Conservation (phyloP, 2,888 invertebrate species). For the Eupithecia inturbata region DNA sequence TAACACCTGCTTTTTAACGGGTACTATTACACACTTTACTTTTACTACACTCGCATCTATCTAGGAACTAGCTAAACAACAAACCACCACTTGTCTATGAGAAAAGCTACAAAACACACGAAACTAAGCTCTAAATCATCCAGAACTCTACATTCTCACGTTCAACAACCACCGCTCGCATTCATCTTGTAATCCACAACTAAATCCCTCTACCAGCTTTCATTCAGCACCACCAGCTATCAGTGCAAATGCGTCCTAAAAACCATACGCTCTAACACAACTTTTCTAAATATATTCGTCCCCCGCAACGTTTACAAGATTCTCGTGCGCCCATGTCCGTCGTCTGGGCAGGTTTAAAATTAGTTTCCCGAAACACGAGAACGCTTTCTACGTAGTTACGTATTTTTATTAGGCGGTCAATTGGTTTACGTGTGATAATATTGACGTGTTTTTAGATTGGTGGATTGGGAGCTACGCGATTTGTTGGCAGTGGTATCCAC, state of each 20-base stretch:
- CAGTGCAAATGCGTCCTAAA: constrained; percentile 41
- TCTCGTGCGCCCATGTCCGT: constrained; percentile 29
- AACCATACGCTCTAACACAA: constrained; percentile 17
- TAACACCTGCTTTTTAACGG: constrained; percentile 4
- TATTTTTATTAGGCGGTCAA: not conserved
- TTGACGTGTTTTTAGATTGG: constrained; percentile 4
- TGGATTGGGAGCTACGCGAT: not conserved
- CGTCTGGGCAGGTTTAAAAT: constrained; percentile 28
- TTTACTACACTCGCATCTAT: not conserved
- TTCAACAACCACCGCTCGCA: not conserved
- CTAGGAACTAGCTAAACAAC: not conserved
- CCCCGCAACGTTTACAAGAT: constrained; percentile 55
- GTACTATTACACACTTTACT: not conserved
- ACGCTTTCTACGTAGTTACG: constrained; percentile 18
- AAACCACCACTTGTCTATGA: not conserved
- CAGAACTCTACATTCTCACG: not conserved
- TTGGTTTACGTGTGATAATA: not conserved
- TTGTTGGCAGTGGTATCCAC: not conserved
- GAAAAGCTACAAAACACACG: not conserved
- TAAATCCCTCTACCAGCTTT: not conserved
- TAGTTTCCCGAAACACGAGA: constrained; percentile 35
- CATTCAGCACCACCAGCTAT: not conserved
- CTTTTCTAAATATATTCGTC: constrained; percentile 45
- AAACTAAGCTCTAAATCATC: not conserved
- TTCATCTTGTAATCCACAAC: not conserved